phyloP scores from a whole-genome alignment of 1,140 invertebrate species.

The Penaeus chinensis region DNA sequence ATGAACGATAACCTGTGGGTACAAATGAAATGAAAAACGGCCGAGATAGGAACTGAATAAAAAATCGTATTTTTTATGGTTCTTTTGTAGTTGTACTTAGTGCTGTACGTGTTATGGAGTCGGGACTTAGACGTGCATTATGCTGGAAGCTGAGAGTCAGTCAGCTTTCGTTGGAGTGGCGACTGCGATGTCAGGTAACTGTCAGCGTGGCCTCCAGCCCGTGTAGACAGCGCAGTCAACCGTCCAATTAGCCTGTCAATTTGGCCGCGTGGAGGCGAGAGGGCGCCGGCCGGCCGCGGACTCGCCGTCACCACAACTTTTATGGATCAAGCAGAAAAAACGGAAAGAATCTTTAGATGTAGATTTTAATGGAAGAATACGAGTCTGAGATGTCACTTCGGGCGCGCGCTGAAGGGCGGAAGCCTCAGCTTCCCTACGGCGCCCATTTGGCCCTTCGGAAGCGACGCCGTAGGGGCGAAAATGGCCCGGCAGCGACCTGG shows the following conservation, averaged over 20 bases:
- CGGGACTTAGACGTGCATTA: too few species aligned
- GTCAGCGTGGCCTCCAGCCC: too few species aligned
- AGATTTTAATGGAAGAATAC: constrained; percentile 56
- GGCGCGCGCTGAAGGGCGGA: constrained; percentile 23
- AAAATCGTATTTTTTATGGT: too few species aligned
- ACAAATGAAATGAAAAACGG: too few species aligned
- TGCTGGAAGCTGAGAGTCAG: too few species aligned
- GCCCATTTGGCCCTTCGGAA: neutral
- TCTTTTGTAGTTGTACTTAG: too few species aligned
- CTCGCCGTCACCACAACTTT: constrained; percentile 42
- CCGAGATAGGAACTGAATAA: too few species aligned
- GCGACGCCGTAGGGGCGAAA: constrained; percentile 16
- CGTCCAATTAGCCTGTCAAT: too few species aligned
- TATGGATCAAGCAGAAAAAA: constrained; percentile 51
- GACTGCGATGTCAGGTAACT: too few species aligned
- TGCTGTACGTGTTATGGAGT: too few species aligned
- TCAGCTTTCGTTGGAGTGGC: neutral
- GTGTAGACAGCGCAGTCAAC: too few species aligned
- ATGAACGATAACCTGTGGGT: too few species aligned
- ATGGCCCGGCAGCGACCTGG: neutral
- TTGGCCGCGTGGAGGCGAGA: neutral
- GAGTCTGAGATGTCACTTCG: constrained; percentile 48
- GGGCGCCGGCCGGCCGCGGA: neutral
- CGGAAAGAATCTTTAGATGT: constrained; percentile 51
- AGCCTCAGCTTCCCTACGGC: neutral